A percentile compares a stretch with the other conserved stretches of the same genome.
Evolutionary conservation across 1,140 invertebrate species (phyloP).

Genomic region (Sipha flava): DNA sequence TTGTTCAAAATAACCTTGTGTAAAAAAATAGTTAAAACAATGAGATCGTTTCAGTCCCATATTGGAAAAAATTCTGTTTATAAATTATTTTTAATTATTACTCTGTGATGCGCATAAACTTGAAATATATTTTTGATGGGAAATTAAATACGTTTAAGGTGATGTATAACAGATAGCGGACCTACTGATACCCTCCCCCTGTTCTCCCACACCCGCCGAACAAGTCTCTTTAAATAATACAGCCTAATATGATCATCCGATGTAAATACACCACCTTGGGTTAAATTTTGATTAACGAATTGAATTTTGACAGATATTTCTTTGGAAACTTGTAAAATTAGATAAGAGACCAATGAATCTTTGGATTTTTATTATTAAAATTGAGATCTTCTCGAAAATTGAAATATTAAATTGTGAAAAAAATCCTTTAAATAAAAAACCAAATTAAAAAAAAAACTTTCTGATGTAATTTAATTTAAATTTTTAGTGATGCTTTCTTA

Average conservation of each 20-base stretch:
- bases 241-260: background rate
- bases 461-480: background rate
- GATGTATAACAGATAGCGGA: background rate
- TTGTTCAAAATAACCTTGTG: constrained; percentile 32
- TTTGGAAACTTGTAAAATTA: constrained; percentile 11
- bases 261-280: background rate
- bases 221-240: background rate
- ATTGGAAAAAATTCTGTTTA: background rate
- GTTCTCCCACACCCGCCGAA: background rate
- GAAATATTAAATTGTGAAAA: background rate
- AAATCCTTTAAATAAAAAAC: background rate
- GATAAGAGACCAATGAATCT: constrained; percentile 27
- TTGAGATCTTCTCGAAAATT: constrained; percentile 28
- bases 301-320: background rate
- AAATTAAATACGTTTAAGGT: background rate
- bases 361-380: constrained; percentile 22
- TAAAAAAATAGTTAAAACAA: constrained; percentile 33
- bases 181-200: background rate
- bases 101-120: background rate
- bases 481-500: background rate
- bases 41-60: constrained; percentile 32
- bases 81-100: background rate
- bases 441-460: background rate
- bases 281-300: background rate
- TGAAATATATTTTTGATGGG: background rate